Evolutionary conservation across 2,888 invertebrate species (phyloP), one percentile per base, ranked within the genome.

Genomic region (Carabus problematicus): DNA sequence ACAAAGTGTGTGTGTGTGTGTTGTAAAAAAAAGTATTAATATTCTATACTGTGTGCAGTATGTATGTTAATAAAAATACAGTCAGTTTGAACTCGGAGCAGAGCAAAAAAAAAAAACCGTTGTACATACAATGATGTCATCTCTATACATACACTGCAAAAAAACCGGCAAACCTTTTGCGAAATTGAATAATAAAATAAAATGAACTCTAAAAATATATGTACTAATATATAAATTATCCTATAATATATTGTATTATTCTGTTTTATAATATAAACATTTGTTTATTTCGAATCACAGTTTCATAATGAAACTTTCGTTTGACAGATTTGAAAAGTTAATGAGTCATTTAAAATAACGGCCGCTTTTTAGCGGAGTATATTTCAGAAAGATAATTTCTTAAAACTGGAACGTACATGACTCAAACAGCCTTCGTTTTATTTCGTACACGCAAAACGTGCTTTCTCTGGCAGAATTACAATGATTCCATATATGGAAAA

Each of bases 401-500:
- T 62, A 62, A n/a, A 69, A 69, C 62, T 69, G 61, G 69, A 69
- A 62, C 69, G 62, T 56, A 47, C n/a, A 69, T 69, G 69, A 69
- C 61, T 69, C 69, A 69, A 69, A 69, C 62, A 69, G 56, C 69
- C 69, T 69, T 62, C 69, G 62, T 47, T 29, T 41, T 60, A 69
- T 56, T 69, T 69, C 61, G 62, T 61, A 69, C 62, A 69, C 43
- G 62, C 61, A 61, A 61, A 55, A 69, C 69, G 56, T 69, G 69
- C 69, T 69, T 69, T 69, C 69, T 69, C 69, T 69, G 62, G 62
- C 6, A 29, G 29, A 3, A 55, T 54, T 54, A 67, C 62, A 69
- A 62, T 62, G 69, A 69, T 69, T 55, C 69, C 62, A 69, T 69
- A 69, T 69, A 69, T 62, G 69, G 69, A 69, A 69, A 60, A 56